Evolutionary conservation across 2,888 invertebrate species (phyloP), one percentile per base, ranked within the genome.

Genomic region (Isotomurus palustris): DNA sequence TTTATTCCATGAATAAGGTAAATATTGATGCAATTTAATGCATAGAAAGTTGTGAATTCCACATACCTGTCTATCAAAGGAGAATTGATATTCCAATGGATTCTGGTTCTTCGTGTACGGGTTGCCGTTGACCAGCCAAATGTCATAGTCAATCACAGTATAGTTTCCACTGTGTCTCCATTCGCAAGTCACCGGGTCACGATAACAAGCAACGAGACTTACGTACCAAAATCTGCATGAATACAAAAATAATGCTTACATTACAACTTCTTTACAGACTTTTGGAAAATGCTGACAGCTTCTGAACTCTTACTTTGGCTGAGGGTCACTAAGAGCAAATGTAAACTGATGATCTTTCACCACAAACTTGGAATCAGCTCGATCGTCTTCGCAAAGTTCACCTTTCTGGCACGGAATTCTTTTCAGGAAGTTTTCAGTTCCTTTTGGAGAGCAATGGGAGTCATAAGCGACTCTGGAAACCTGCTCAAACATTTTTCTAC

Each of bases 51-150:
- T n/a, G n/a, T n/a, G n/a, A n/a, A n/a, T n/a, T n/a, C n/a, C n/a
- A 43, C 22, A 27, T 64, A 77, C 79, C 75, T 80, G 93, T 73
- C 88, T 83, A 74, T 97, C 96, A 78, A 94, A 96, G 1, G 95
- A 95, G 76, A 96, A 96, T 75, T 97, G 94, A 78, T 92, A 94
- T 56, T 90, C 84, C 72, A 96, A 81, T 56, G 89, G 87, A 75
- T 91, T 93, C 72, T 87, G 87, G 60, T 87, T 83, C 58, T 89
- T 88, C 71, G 84, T 82, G 74, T 89, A 90, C 0, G 97, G 97
- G 77, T 91, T 90, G 25, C 96, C 95, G 77, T 97, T 97, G 6
- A 96, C 95, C 47, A 97, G 81, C 88, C 92, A 93, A 68, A 97
- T 86, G 75, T 97, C 91, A 76, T 95, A 97, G 51, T 85, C 78